Conservation (phyloP, 2,797 vertebrate genomes). For the Notoglanidium macrostoma region DNA sequence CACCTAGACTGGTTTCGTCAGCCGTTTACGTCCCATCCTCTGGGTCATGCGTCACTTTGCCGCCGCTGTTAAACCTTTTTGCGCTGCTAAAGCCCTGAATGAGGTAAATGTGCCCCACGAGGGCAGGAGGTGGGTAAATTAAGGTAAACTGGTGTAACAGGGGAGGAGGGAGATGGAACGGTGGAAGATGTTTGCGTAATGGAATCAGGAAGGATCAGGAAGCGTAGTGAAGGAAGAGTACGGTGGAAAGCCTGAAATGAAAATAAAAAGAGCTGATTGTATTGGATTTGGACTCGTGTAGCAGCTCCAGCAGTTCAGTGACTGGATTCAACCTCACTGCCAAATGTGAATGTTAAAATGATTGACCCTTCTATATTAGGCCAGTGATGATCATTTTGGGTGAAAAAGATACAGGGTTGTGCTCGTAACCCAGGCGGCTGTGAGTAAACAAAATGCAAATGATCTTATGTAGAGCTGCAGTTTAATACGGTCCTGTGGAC, state of each 20-base stretch:
- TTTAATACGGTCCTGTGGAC: slow-evolving; percentile 36
- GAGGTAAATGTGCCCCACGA: slow-evolving; percentile 5
- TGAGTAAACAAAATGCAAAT: slow-evolving; percentile 3
- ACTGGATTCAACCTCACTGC: neutral
- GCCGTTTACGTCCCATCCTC: slow-evolving; percentile 37
- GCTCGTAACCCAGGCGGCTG: neutral
- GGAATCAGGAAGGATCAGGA: neutral
- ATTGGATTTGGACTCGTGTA: neutral
- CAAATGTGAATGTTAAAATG: neutral
- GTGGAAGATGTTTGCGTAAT: neutral
- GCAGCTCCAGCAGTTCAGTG: neutral
- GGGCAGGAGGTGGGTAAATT: slow-evolving; percentile 10
- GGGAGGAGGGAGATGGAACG: neutral
- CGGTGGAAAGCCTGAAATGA: neutral
- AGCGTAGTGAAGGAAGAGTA: neutral
- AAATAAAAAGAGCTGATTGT: neutral
- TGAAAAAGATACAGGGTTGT: neutral
- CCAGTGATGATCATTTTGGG: neutral
- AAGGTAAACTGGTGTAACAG: slow-evolving; percentile 12
- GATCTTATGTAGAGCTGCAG: neutral
- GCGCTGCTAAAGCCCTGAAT: slow-evolving; percentile 18
- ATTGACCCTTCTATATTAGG: neutral
- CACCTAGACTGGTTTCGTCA: slow-evolving; percentile 53
- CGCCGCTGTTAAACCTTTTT: slow-evolving; percentile 15
- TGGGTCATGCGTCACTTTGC: slow-evolving; percentile 12